Percentiles rank a stretch among this genome's conserved stretches.
Evolutionary conservation across 35 echinoderm and acorn worm genomes (phyloP).

Genomic region (Hemicentrotus pulcherrimus): DNA sequence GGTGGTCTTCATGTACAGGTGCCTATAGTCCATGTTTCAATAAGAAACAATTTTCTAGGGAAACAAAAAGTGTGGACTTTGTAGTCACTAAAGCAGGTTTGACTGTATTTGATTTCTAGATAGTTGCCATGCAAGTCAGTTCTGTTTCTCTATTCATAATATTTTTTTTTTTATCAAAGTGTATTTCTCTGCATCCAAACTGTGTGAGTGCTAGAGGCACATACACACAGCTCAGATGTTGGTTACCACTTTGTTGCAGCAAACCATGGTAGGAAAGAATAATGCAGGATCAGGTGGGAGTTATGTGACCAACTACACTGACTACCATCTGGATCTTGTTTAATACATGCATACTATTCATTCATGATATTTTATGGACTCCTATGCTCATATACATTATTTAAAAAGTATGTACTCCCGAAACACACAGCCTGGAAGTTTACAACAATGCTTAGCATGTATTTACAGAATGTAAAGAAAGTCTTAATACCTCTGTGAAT

Average conservation of each 20-base stretch:
- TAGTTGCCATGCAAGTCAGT: background rate
- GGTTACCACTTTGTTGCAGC: background rate
- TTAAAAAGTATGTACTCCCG: background rate
- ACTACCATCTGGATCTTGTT: too few relatives aligned
- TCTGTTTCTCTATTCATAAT: background rate
- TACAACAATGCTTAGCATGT: background rate
- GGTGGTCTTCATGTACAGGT: too few relatives aligned
- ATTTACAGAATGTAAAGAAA: background rate
- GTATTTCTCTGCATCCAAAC: too few relatives aligned
- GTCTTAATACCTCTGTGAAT: conserved; percentile 23
- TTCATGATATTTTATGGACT: background rate
- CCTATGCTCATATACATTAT: background rate
- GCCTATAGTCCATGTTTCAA: too few relatives aligned
- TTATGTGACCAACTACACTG: background rate
- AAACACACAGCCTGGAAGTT: background rate
- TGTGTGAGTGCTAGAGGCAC: background rate
- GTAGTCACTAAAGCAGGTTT: too few relatives aligned
- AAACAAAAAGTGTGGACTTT: too few relatives aligned
- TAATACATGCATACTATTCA: too few relatives aligned
- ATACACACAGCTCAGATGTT: background rate
- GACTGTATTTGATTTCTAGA: too few relatives aligned
- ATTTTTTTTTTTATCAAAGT: background rate
- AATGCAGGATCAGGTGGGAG: background rate
- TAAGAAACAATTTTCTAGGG: too few relatives aligned
- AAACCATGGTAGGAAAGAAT: background rate